Percentiles rank a stretch among this genome's conserved stretches.
Evolutionary conservation across 2,797 vertebrate species (phyloP).

Genomic region (Poecilia gillii): DNA sequence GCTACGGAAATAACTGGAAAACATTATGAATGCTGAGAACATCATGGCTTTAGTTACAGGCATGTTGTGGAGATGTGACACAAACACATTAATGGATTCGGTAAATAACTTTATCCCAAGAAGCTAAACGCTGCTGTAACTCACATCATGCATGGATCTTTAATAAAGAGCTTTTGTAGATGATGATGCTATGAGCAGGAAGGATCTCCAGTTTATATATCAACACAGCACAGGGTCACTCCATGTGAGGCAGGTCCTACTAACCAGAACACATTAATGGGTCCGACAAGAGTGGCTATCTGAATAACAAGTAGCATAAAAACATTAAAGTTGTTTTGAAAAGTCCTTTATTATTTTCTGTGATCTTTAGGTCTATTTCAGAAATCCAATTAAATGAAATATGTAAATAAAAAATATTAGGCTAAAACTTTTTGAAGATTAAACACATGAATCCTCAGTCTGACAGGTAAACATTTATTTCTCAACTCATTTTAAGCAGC

Average conservation of each 20-base stretch:
- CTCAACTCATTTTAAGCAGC: not conserved
- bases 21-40: not conserved
- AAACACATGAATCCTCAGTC: not conserved
- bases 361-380: not conserved
- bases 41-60: not conserved
- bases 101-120: not conserved
- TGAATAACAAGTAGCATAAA: not conserved
- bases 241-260: not conserved
- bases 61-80: not conserved
- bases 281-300: not conserved
- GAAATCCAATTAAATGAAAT: constrained; percentile 1
- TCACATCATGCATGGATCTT: not conserved
- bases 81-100: not conserved
- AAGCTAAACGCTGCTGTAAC: not conserved
- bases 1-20: not conserved
- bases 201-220: not conserved
- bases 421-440: not conserved
- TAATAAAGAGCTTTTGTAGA: not conserved
- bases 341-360: not conserved
- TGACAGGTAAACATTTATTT: not conserved
- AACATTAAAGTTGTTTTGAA: not conserved
- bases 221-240: not conserved
- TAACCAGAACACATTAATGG: not conserved
- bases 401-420: not conserved
- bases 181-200: not conserved